phyloP scores from a whole-genome alignment of 64 coral and sea anemone genomes.

The Acropora yongei region DNA sequence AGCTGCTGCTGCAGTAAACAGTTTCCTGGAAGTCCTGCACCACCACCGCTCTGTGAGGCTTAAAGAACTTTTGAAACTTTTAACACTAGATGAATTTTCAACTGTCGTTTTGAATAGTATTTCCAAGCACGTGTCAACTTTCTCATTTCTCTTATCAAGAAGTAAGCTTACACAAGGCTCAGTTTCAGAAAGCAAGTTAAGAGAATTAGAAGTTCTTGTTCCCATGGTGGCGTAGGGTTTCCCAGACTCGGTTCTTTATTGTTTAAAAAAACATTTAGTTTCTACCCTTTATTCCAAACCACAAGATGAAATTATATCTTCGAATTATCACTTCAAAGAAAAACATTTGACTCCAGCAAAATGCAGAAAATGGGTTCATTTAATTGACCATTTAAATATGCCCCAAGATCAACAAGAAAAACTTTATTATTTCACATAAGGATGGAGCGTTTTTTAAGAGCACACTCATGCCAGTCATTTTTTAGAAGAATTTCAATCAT shows the following conservation, averaged over 20 bases:
- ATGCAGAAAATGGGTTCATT: conserved; percentile 19
- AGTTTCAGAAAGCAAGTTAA: conserved; percentile 31
- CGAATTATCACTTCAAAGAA: conserved; percentile 19
- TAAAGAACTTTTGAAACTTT: conserved; percentile 39
- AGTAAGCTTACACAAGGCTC: conserved; percentile 33
- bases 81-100: conserved; percentile 37
- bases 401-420: conserved; percentile 23
- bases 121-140: conserved; percentile 33
- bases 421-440: conserved; percentile 3
- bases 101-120: conserved; percentile 7
- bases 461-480: conserved; percentile 17
- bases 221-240: conserved; percentile 4
- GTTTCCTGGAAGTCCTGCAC: conserved; percentile 35
- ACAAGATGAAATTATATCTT: conserved; percentile 21
- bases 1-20: conserved; percentile 25
- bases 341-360: conserved; percentile 30
- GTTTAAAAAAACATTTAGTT: conserved; percentile 3
- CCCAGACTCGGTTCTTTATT: not conserved
- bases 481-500: conserved; percentile 18
- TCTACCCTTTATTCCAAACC: conserved; percentile 40
- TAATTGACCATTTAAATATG: conserved; percentile 57
- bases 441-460: conserved; percentile 16
- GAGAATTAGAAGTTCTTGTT: conserved; percentile 40
- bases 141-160: conserved; percentile 17
- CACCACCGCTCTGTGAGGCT: conserved; percentile 36